Evolutionary conservation across 2,888 invertebrate species (phyloP), one percentile per base, ranked within the genome.

Genomic region (Drosophila paranaensis): DNA sequence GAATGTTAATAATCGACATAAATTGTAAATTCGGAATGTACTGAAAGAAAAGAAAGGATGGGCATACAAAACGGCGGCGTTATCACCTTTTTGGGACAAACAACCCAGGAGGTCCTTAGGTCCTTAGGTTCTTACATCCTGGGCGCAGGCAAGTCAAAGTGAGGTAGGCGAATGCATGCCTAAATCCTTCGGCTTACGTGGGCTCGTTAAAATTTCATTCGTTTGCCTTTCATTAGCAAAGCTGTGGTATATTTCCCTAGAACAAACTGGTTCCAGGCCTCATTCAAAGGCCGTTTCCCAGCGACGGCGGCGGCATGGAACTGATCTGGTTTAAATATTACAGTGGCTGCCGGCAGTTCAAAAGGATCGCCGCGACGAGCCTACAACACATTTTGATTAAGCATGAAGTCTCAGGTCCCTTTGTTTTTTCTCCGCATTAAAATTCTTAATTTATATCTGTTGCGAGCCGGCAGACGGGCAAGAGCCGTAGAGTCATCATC

Each of bases 171-270:
- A 48, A 69, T 64, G 63, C 56, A 58, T 57, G 20, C 37, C 48
- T 60, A 60, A 60, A 53, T 53, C 62, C 39, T 40, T 58, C 48
- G 70, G 69, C 73, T 61, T 68, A 67, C 62, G 61, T 71, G 55
- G 78, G 77, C 87, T 89, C 89, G 80, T 89, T 89, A 90, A 89
- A 82, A 81, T 82, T 83, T 83, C 85, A 87, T 90, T 88, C 83
- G 81, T 80, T 80, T 81, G 73, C 70, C 70, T 66, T 84, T 79
- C 84, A 81, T 89, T 87, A 89, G 84, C 88, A 62, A 74, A 79
- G 79, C 74, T 84, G 84, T 84, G 84, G 68, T 73, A 87, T 76
- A 87, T 86, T 81, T 87, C 73, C 45, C 20, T 46, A 71, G 81
- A 82, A 82, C 42, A 73, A 70, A 30, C 51, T 48, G 35, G 51